Evolutionary conservation across 2,888 invertebrate genomes (phyloP).

Genomic region (Melitaea athalia): DNA sequence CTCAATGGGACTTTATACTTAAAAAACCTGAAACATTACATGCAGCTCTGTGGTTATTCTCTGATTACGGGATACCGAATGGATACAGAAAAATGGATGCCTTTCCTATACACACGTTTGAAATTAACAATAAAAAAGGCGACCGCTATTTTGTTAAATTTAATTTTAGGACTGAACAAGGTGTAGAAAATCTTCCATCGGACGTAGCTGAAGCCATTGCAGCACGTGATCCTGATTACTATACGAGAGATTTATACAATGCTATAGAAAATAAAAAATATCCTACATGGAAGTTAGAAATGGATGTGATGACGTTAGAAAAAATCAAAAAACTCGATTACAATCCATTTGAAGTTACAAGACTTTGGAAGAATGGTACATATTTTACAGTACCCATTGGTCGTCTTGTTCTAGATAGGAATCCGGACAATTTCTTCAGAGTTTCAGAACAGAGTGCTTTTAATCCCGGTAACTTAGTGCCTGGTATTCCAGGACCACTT

Average conservation of each 20-base stretch:
- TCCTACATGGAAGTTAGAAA: slow-evolving; percentile 63
- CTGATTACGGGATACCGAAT: slow-evolving; percentile 94
- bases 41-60: slow-evolving; percentile 88
- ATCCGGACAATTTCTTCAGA: slow-evolving; percentile 58
- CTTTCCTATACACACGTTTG: slow-evolving; percentile 95
- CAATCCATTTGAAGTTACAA: slow-evolving; percentile 64
- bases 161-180: slow-evolving; percentile 94
- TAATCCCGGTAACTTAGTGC: slow-evolving; percentile 63
- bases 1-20: slow-evolving; percentile 94
- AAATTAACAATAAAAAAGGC: slow-evolving; percentile 88
- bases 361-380: slow-evolving; percentile 64
- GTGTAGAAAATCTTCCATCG: slow-evolving; percentile 87
- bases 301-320: slow-evolving; percentile 57
- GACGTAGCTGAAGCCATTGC: slow-evolving; percentile 84
- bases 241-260: slow-evolving; percentile 92
- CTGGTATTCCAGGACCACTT: slow-evolving; percentile 64
- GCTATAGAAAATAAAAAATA: slow-evolving; percentile 87
- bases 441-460: slow-evolving; percentile 57
- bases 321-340: slow-evolving; percentile 54
- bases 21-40: slow-evolving; percentile 90
- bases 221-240: slow-evolving; percentile 91
- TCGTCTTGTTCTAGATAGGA: slow-evolving; percentile 53
- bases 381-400: slow-evolving; percentile 58
- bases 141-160: slow-evolving; percentile 91
- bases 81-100: slow-evolving; percentile 95